These are phyloP conservation scores for Thalassoma bifasciatum DNA, from an alignment of 2,113 vertebrate genomes.

Conservation along the genomic window DNA sequence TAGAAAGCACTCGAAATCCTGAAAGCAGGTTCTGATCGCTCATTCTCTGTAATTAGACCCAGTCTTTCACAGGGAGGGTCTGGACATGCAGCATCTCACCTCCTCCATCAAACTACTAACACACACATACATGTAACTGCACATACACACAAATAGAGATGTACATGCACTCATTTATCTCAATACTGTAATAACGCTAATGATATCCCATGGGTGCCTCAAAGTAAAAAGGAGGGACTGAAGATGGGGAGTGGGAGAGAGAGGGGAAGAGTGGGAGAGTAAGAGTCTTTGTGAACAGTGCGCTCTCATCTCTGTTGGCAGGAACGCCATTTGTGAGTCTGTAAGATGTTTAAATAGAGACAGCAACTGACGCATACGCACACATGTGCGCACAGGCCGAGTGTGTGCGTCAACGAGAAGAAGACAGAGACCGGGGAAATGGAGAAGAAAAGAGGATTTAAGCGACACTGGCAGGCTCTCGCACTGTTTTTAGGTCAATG, in stretches of 20 bases:
- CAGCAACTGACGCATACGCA: conserved; percentile 47
- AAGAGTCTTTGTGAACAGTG: conserved; percentile 71
- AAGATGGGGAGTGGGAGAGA: conserved; percentile 54
- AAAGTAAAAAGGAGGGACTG: conserved; percentile 59
- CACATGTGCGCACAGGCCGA: conserved; percentile 21
- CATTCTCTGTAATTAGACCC: conserved; percentile 33
- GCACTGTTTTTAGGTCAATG: conserved; percentile 80
- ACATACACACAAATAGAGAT: conserved; percentile 10
- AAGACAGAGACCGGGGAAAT: conserved; percentile 67
- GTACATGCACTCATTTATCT: conserved; percentile 53
- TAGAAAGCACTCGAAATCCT: conserved; percentile 28
- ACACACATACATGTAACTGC: background rate
- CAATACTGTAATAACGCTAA: conserved; percentile 70
- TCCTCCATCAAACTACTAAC: conserved; percentile 20
- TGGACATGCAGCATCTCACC: conserved; percentile 46
- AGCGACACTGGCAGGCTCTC: conserved; percentile 74
- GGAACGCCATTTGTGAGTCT: conserved; percentile 74
- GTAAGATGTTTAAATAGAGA: conserved; percentile 80
- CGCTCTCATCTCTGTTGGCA: conserved; percentile 75
- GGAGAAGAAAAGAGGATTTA: conserved; percentile 80
- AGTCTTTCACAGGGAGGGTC: conserved; percentile 29
- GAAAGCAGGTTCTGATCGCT: conserved; percentile 40
- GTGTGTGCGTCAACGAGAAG: conserved; percentile 44
- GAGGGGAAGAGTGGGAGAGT: conserved; percentile 55
- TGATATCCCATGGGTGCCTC: conserved; percentile 76